Conservation (phyloP, 2,888 invertebrate species). For the Argynnis bischoffii region DNA sequence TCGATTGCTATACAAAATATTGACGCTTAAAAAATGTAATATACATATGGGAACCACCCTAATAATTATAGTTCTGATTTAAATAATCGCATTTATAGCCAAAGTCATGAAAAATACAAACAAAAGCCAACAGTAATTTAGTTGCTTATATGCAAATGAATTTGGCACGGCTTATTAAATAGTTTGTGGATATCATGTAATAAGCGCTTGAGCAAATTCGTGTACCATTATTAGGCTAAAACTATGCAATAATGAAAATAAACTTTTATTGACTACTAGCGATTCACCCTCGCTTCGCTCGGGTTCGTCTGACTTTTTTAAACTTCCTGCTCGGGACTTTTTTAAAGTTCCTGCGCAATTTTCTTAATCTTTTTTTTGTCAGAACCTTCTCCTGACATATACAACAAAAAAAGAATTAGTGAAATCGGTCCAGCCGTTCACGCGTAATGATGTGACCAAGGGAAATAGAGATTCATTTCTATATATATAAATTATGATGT, state of each 20-base stretch:
- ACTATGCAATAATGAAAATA: neutral
- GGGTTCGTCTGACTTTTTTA: no score
- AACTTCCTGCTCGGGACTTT: no score
- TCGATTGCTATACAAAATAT: slow-evolving; percentile 33
- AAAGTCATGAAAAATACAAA: slow-evolving; percentile 20
- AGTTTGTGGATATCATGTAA: slow-evolving; percentile 4
- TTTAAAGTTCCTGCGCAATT: no score
- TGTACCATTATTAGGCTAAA: neutral
- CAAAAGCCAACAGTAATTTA: slow-evolving; percentile 23
- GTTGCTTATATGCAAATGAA: slow-evolving; percentile 27
- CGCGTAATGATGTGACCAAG: no score
- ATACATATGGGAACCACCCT: slow-evolving; percentile 30
- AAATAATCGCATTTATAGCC: slow-evolving; percentile 23
- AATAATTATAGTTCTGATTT: slow-evolving; percentile 34
- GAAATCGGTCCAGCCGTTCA: no score
- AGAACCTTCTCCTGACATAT: no score
- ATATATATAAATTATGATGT: no score
- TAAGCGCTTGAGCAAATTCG: neutral
- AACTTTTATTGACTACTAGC: neutral
- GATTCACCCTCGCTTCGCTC: no score
- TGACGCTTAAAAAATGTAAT: slow-evolving; percentile 34
- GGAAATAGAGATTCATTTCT: no score
- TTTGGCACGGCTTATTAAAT: slow-evolving; percentile 20
- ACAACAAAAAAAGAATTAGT: no score
- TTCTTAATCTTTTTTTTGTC: no score